Conservation (phyloP, 2,113 vertebrate genomes). For the Verasper variegatus region DNA sequence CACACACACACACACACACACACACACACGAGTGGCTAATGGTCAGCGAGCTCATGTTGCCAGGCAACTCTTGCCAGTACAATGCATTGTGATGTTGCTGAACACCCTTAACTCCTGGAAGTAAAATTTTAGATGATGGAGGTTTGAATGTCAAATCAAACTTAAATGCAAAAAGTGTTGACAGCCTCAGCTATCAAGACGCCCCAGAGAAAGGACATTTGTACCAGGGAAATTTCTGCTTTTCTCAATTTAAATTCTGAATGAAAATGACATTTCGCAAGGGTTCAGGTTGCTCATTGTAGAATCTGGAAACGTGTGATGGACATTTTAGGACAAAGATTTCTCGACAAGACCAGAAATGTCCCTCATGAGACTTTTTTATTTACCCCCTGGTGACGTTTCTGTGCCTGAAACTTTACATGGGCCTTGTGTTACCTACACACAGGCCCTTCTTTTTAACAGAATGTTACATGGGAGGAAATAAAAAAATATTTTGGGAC, state of each 20-base stretch:
- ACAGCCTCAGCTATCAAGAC: neutral
- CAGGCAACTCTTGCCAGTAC: conserved; percentile 51
- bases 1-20: conserved; percentile 23
- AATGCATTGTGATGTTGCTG: conserved; percentile 27
- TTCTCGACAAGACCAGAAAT: too few species aligned
- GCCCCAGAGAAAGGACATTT: too few species aligned
- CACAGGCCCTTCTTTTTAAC: too few species aligned
- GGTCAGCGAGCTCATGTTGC: conserved; percentile 59
- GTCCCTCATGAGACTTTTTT: too few species aligned
- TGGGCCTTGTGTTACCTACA: too few species aligned
- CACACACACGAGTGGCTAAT: too few species aligned
- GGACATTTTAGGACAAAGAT: too few species aligned
- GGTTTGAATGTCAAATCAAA: conserved; percentile 20
- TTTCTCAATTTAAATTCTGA: neutral
- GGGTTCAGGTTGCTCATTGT: neutral
- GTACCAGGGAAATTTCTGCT: neutral
- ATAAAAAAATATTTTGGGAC: too few species aligned
- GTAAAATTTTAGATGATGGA: conserved; percentile 20
- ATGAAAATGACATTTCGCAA: neutral
- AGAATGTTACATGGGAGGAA: too few species aligned
- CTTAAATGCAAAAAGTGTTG: neutral
- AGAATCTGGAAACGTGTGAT: too few species aligned
- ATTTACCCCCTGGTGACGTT: too few species aligned
- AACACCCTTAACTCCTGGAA: conserved; percentile 14
- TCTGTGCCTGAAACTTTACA: too few species aligned